phyloP scores from a whole-genome alignment of 2,888 invertebrate genomes.

The Ryuthela nishihirai region DNA sequence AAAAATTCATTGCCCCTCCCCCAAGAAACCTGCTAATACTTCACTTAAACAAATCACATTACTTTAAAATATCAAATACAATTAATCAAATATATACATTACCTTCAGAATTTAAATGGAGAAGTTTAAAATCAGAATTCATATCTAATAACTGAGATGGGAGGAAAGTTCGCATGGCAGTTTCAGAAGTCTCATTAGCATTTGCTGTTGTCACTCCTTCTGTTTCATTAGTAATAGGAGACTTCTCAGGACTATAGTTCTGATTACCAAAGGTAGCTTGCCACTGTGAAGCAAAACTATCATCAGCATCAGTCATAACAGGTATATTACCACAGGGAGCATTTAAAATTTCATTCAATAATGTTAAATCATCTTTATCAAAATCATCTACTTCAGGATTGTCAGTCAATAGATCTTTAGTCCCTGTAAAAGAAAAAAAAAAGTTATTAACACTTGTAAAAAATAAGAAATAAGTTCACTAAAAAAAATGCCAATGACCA shows the following conservation, averaged over 20 bases:
- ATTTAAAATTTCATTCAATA: slow-evolving; percentile 53
- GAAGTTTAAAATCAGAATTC: slow-evolving; percentile 6
- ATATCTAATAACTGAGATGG: slow-evolving; percentile 38
- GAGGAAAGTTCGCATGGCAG: slow-evolving; percentile 18
- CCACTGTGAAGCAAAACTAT: slow-evolving; percentile 49
- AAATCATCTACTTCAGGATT: slow-evolving; percentile 47
- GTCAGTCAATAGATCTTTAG: slow-evolving; percentile 50
- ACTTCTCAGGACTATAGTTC: background rate
- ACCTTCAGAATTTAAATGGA: background rate
- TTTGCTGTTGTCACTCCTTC: background rate
- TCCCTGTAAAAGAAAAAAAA: slow-evolving; percentile 21
- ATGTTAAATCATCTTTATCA: slow-evolving; percentile 52
- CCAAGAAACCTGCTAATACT: too few relatives aligned
- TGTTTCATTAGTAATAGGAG: background rate
- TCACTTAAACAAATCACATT: too few relatives aligned
- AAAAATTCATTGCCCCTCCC: too few relatives aligned
- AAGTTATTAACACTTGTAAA: too few relatives aligned
- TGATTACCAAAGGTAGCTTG: slow-evolving; percentile 49
- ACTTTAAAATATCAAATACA: background rate
- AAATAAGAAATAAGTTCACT: too few relatives aligned
- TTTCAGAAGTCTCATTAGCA: slow-evolving; percentile 5
- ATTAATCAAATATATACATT: background rate
- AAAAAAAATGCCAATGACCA: too few relatives aligned
- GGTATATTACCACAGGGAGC: slow-evolving; percentile 42
- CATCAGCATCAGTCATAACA: background rate